Evolutionary conservation across 2,113 vertebrate species (phyloP).

Genomic region (Tetraodon nigroviridis): DNA sequence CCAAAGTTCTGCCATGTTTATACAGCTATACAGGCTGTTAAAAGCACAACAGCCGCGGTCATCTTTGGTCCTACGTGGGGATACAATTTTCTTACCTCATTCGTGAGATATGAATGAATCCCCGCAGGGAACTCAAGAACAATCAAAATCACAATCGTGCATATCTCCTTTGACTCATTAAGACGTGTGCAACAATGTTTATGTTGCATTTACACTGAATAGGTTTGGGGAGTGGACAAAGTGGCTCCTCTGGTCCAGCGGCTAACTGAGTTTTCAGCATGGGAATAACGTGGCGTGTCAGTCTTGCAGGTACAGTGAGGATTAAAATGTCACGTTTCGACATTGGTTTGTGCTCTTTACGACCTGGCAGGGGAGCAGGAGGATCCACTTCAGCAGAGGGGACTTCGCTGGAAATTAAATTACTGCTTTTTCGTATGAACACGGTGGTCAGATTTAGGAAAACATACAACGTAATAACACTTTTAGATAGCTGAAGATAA

Average conservation of each 20-base stretch:
- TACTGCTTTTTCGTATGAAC: conserved; percentile 52
- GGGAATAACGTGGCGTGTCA: conserved; percentile 38
- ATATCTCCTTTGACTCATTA: conserved; percentile 51
- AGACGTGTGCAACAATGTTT: conserved; percentile 43
- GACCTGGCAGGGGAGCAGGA: conserved; percentile 50
- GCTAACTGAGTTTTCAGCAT: conserved; percentile 18
- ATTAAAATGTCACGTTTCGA: conserved; percentile 11
- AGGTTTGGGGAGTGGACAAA: conserved; percentile 21
- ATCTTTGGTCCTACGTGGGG: conserved; percentile 41
- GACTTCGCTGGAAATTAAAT: conserved; percentile 71
- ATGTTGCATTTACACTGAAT: conserved; percentile 39
- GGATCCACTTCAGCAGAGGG: conserved; percentile 54
- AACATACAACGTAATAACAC: conserved; percentile 48
- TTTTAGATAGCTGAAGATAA: conserved; percentile 56
- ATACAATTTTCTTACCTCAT: conserved; percentile 57
- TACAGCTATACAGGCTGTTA: conserved; percentile 7
- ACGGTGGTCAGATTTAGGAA: conserved; percentile 50
- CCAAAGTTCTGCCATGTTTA: conserved; percentile 41
- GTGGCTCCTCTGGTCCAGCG: conserved; percentile 39
- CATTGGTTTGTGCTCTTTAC: conserved; percentile 50
- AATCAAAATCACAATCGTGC: conserved; percentile 52
- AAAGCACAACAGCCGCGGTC: conserved; percentile 24
- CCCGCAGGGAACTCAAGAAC: conserved; percentile 35
- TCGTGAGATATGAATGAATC: conserved; percentile 42
- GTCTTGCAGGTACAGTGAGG: conserved; percentile 27